These are phyloP conservation scores for Taxidea taxus DNA, from an alignment of 2,113 vertebrate species.

Conservation along the genomic window DNA sequence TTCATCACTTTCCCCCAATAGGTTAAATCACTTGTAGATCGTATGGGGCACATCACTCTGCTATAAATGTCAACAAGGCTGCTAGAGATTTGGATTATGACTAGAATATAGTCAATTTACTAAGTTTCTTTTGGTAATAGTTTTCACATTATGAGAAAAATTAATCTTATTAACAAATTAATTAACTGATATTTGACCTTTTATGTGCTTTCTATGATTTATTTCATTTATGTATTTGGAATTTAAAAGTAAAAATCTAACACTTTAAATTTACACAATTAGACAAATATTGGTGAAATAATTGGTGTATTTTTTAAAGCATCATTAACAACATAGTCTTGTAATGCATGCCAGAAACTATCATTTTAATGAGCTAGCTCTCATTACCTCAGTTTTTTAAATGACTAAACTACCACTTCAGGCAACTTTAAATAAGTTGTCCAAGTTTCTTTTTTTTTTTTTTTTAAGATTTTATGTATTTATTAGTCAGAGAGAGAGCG, in stretches of 20 bases:
- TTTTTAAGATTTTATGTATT: too few species aligned
- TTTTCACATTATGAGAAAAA: not conserved
- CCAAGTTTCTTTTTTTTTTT: too few species aligned
- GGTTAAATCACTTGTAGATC: not conserved
- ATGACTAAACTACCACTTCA: not conserved
- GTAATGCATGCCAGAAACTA: not conserved
- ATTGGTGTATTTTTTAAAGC: not conserved
- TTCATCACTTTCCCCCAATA: not conserved
- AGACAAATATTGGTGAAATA: not conserved
- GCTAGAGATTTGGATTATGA: not conserved
- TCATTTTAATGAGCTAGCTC: not conserved
- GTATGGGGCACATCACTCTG: not conserved
- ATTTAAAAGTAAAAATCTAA: slow-evolving; percentile 6
- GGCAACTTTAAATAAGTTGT: not conserved
- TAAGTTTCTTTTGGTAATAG: not conserved
- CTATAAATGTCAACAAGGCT: not conserved
- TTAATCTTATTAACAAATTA: not conserved
- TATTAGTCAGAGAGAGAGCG: too few species aligned
- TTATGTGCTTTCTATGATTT: not conserved
- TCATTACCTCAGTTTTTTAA: not conserved
- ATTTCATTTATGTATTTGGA: not conserved
- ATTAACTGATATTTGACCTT: not conserved
- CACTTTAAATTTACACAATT: not conserved
- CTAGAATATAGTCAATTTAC: not conserved
- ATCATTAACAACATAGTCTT: not conserved